Evolutionary conservation across 2,888 invertebrate species (phyloP).

Genomic region (Eupithecia subumbrata): DNA sequence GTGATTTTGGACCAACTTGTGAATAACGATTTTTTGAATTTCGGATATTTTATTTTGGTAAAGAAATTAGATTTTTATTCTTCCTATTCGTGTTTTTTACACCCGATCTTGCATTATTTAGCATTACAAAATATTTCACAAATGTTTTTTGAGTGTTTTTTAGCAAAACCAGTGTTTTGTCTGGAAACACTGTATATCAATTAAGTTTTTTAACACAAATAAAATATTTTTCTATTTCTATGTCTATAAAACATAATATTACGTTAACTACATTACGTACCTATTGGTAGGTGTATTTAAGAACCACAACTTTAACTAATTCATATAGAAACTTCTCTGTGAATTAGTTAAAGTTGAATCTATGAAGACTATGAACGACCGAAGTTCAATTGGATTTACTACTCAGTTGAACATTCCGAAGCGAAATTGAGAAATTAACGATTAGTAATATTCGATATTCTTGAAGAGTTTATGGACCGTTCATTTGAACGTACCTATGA

Average conservation of each 20-base stretch:
- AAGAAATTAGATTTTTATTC: too few species aligned
- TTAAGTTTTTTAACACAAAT: neutral
- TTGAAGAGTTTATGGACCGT: neutral
- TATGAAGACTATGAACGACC: constrained; percentile 6
- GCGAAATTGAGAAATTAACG: neutral
- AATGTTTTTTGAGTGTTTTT: too few species aligned
- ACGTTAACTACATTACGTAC: neutral
- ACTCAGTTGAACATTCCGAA: neutral
- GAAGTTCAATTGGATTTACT: constrained; percentile 9
- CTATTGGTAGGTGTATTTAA: neutral
- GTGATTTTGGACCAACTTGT: too few species aligned
- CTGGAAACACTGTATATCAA: neutral
- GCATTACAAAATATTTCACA: too few species aligned
- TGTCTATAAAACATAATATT: neutral
- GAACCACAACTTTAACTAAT: neutral
- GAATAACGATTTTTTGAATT: too few species aligned
- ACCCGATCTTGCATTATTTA: too few species aligned
- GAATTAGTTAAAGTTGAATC: too few species aligned
- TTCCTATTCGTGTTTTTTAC: too few species aligned
- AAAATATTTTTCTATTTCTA: neutral
- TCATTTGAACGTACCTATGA: neutral
- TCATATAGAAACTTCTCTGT: too few species aligned
- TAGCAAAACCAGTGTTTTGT: neutral
- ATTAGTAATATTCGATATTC: neutral
- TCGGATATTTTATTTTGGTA: too few species aligned